Base-by-base conservation (phyloP, 2,797 vertebrate species). In the Cossypha niveicapilla region DNA sequence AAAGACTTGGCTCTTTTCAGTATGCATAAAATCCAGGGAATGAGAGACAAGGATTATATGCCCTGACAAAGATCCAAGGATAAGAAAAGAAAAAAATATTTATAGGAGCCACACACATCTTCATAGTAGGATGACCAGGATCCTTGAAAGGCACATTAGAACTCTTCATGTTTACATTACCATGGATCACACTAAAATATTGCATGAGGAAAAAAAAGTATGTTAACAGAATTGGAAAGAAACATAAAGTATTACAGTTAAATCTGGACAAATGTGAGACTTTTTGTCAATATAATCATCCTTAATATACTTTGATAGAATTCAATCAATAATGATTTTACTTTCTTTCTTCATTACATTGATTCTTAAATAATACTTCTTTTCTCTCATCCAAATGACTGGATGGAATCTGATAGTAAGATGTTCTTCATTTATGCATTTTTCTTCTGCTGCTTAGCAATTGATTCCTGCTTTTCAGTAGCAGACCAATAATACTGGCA, bases 391-490 rank as follows among this genome's bases (percentile, higher is more conserved):
- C 35, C 30, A 66, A 76, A 88, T 47, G 30, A 87, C 30, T 57
- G 34, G 13, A 75, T 51, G 10, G 10, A 58, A 68, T 54, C 47
- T 68, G 17, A 63, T 37, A 54, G 21, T 8, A 82, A 39, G 24
- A 70, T 34, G 11, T 35, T 85, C n/a, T 79, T 82, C 35, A 82
- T 75, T 65, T 85, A 53, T 39, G 13, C 10, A 75, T 58, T 78
- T 90, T 76, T 70, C 56, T 70, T 45, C 39, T 62, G 24, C 42
- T 85, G 67, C 27, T 90, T 76, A 65, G 58, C 74, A 92, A 88
- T n/a, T 47, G 58, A 92, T 85, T 89, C 24, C 42, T 75, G 30
- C 19, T 91, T 87, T 92, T 75, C 74, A 57, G 47, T 21, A 62
- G 62, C 45, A 78, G 42, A 42, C 10, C 32, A 84, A 48, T 11